Base-by-base conservation (phyloP, 2,797 vertebrate species). In the Clarias fuscus region DNA sequence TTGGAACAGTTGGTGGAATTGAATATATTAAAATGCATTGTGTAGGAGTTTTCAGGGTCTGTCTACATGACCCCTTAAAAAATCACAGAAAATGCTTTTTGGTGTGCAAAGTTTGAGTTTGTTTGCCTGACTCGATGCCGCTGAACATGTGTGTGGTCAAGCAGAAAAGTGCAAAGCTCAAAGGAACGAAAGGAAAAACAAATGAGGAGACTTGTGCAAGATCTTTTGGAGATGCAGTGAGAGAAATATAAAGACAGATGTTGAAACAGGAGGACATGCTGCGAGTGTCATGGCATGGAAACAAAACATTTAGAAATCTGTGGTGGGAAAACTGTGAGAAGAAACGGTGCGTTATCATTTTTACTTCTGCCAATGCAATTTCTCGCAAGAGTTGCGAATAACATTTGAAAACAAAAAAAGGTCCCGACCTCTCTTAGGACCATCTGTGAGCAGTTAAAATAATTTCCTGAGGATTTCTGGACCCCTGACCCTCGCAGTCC, bases 241-340 rank as follows among this genome's bases (percentile, higher is more conserved):
- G 76, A 68, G 75, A 72, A 11, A 67, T 59, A 30, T 70, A 81
- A 48, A 64, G 78, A 75, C 71, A 59, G 72, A 86, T 81, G 85
- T 73, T 86, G 37, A 62, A 62, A 13, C 14, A 40, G 58, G 37
- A 30, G 56, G 77, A 62, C 72, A 24, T 67, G 83, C 72, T 77
- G 83, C 1, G 72, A 56, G 43, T 48, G 40, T 37, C 37, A 77
- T 67, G 56, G 43, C 72, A 33, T 76, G 72, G 43, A 56, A 56
- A 37, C 27, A 67, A 84, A 84, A 77, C 72, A 27, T 65, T 76
- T 48, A 77, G 17, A 84, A 85, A 77, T 67, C 62, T 18, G 13
- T 17, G 62, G 40, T 67, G n/a, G 22, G 30, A 67, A 79, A 59
- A 43, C 22, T 67, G 27, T 68, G 53, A 58, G 61, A 18, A 3